A percentile compares a stretch with the other conserved stretches of the same genome.
phyloP scores from a whole-genome alignment of 2,797 vertebrate species.

The Chanos chanos region DNA sequence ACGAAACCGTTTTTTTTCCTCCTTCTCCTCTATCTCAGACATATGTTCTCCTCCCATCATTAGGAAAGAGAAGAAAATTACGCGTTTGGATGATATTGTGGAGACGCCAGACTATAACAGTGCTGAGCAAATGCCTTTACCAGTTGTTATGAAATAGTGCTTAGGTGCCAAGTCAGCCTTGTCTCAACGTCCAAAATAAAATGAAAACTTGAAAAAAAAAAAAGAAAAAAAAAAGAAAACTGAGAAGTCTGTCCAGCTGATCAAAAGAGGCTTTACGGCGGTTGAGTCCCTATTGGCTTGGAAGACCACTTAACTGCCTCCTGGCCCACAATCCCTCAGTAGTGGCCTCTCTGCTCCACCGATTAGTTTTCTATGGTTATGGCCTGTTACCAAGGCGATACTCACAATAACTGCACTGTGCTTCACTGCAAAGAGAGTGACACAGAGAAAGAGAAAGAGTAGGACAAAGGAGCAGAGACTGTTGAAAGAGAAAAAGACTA shows the following conservation, averaged over 20 bases:
- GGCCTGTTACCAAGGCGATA: constrained; percentile 59
- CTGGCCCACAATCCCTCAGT: constrained; percentile 12
- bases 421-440: constrained; percentile 29
- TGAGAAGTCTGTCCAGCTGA: constrained; percentile 53
- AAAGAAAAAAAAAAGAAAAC: constrained; percentile 7
- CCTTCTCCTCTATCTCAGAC: no score
- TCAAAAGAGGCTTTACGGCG: constrained; percentile 51
- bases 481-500: no score
- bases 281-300: constrained; percentile 57
- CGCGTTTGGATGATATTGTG: constrained; percentile 49
- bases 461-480: background rate
- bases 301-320: constrained; percentile 44
- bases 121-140: constrained; percentile 63
- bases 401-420: constrained; percentile 68
- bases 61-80: constrained; percentile 46
- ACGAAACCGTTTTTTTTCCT: constrained; percentile 1
- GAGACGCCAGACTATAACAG: constrained; percentile 60
- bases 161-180: constrained; percentile 56
- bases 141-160: constrained; percentile 59
- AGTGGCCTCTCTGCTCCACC: constrained; percentile 65
- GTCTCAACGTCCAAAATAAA: constrained; percentile 50
- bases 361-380: constrained; percentile 69
- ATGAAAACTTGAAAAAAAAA: constrained; percentile 6
- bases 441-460: background rate
- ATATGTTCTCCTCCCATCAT: constrained; percentile 13